Conservation (phyloP, 2,797 vertebrate genomes). For the Clamator glandarius region DNA sequence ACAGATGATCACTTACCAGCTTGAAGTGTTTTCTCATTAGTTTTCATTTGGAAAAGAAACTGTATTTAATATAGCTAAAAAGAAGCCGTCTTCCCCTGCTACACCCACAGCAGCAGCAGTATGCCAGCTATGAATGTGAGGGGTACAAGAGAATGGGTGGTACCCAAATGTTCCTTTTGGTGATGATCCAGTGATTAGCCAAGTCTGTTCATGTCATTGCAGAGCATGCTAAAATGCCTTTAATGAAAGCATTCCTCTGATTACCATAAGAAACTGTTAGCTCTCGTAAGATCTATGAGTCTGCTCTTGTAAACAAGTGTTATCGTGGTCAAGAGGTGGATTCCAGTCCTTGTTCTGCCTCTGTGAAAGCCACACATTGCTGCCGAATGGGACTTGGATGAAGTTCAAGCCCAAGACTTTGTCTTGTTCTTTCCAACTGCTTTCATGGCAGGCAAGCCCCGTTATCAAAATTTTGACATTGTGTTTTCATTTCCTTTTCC, state of each 20-base stretch:
- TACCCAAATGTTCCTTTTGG: neutral
- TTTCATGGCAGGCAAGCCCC: neutral
- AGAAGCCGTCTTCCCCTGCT: neutral
- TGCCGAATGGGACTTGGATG: slow-evolving; percentile 24
- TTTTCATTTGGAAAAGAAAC: neutral
- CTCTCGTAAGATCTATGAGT: neutral
- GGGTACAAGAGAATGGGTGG: neutral
- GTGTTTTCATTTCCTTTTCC: slow-evolving; percentile 3
- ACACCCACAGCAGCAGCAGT: neutral
- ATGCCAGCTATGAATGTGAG: neutral
- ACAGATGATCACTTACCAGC: slow-evolving; percentile 17
- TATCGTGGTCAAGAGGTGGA: neutral
- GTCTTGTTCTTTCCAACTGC: neutral
- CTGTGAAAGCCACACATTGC: neutral
- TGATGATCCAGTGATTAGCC: neutral
- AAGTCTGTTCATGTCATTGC: neutral
- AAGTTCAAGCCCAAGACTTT: slow-evolving; percentile 12
- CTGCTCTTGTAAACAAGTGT: neutral
- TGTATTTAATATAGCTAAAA: neutral
- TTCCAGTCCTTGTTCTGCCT: neutral
- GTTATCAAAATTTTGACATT: slow-evolving; percentile 5
- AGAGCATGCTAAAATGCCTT: neutral
- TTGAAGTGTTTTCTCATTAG: neutral
- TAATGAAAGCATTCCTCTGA: neutral
- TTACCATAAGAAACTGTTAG: neutral